A percentile compares a stretch with the other conserved stretches of the same genome.
These are phyloP conservation scores for Tyto alba DNA, from an alignment of 2,113 vertebrate genomes.

Conservation along the genomic window DNA sequence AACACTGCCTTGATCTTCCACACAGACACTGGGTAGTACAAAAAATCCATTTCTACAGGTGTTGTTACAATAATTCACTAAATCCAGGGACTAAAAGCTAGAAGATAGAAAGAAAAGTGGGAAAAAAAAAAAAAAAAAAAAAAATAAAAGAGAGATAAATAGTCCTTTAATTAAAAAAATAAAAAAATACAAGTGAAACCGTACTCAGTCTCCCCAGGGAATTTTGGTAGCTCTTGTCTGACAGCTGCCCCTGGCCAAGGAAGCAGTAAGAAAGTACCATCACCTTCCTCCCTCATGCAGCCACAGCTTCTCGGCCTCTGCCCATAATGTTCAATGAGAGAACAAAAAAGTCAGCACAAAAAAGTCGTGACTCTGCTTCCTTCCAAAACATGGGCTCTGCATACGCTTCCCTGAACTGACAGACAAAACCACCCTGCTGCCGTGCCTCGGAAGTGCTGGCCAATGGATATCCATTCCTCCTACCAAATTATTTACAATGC, in stretches of 20 bases:
- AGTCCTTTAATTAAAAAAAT: not conserved
- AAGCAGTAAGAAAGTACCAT: not conserved
- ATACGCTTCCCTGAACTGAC: accelerated
- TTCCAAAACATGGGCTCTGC: not conserved
- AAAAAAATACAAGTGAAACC: not conserved
- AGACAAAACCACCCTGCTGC: accelerated
- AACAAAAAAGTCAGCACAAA: not conserved
- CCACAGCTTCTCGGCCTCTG: not conserved
- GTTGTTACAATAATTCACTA: not conserved
- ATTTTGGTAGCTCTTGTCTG: not conserved
- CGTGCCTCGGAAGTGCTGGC: not conserved
- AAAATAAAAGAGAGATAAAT: accelerated
- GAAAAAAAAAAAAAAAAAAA: too few species aligned
- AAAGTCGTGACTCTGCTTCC: not conserved
- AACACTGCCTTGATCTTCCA: not conserved
- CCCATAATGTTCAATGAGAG: not conserved
- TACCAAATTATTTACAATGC: not conserved
- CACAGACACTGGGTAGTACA: not conserved
- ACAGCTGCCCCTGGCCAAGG: not conserved
- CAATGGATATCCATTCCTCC: not conserved
- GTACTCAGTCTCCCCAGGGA: not conserved
- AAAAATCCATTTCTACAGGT: not conserved
- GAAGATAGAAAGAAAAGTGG: not conserved
- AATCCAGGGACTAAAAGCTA: not conserved
- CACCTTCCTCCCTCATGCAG: not conserved